A percentile compares a stretch with the other conserved stretches of the same genome.
Conservation (phyloP, 2,888 invertebrate genomes). For the Hypselothyrea guttata region DNA sequence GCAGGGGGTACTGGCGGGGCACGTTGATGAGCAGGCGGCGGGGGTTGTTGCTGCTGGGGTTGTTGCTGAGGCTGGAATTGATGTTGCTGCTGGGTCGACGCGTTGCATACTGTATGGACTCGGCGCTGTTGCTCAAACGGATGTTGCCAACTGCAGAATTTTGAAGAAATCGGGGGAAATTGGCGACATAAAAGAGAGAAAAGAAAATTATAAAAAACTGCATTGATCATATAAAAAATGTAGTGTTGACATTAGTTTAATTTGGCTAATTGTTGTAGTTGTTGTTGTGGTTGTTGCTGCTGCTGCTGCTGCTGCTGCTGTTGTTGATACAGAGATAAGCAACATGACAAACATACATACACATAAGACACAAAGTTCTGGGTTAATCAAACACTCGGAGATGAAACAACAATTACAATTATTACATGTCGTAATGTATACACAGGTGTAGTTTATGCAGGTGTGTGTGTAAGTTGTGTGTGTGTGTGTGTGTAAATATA, state of each 20-base stretch:
- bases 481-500: constrained; percentile 20
- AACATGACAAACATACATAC: constrained; percentile 26
- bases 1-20: constrained; percentile 83
- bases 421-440: constrained; percentile 18
- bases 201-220: constrained; percentile 46
- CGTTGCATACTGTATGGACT: constrained; percentile 85
- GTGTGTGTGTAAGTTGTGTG: constrained; percentile 19
- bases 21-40: constrained; percentile 83
- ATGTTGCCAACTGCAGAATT: constrained; percentile 83
- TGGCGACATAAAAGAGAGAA: constrained; percentile 15
- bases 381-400: constrained; percentile 28
- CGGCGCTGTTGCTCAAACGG: constrained; percentile 86
- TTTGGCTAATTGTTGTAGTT: constrained; percentile 16
- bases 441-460: not conserved
- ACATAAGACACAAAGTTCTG: constrained; percentile 25
- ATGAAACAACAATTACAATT: constrained; percentile 49
- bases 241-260: constrained; percentile 14
- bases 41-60: constrained; percentile 82
- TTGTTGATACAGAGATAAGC: constrained; percentile 25
- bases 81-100: constrained; percentile 82
- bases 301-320: constrained; percentile 24
- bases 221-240: constrained; percentile 27
- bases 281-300: constrained; percentile 11
- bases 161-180: constrained; percentile 19
- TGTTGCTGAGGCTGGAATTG: constrained; percentile 53